These are phyloP conservation scores for Mya arenaria DNA, from an alignment of 1,140 invertebrate genomes.

Conservation along the genomic window DNA sequence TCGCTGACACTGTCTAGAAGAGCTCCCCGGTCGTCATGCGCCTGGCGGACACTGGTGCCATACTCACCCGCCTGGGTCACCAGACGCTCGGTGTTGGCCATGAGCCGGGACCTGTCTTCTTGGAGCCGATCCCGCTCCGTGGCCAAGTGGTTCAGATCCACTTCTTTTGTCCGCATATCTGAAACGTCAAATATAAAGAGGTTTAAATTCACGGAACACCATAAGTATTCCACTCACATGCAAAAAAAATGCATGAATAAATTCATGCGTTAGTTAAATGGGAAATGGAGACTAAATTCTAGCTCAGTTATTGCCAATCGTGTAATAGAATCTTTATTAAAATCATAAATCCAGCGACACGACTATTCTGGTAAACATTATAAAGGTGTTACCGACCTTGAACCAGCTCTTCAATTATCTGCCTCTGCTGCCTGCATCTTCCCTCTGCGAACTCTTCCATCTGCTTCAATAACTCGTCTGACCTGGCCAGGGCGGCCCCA, in stretches of 20 bases:
- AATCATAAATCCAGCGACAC: too few species aligned
- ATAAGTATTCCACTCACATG: too few species aligned
- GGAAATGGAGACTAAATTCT: too few species aligned
- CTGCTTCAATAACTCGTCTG: constrained; percentile 65
- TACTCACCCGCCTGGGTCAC: constrained; percentile 31
- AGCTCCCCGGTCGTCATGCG: constrained; percentile 39
- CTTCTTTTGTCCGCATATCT: constrained; percentile 29
- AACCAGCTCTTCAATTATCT: constrained; percentile 60
- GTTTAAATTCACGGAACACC: too few species aligned
- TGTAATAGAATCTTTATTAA: too few species aligned
- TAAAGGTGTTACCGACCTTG: constrained; percentile 21
- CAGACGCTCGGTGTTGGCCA: constrained; percentile 37
- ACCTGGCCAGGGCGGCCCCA: constrained; percentile 64
- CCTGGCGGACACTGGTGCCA: background rate
- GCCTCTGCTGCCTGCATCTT: constrained; percentile 61
- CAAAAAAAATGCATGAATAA: too few species aligned
- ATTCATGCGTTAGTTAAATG: too few species aligned
- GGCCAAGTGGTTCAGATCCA: constrained; percentile 21
- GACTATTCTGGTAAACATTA: too few species aligned
- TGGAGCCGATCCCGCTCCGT: constrained; percentile 27
- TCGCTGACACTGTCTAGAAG: constrained; percentile 62
- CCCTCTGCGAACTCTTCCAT: constrained; percentile 66
- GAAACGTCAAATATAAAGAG: too few species aligned
- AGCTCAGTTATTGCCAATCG: too few species aligned
- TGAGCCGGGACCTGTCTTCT: background rate